These are phyloP conservation scores for Poecilia velifera DNA, from an alignment of 2,797 vertebrate species.

Conservation along the genomic window DNA sequence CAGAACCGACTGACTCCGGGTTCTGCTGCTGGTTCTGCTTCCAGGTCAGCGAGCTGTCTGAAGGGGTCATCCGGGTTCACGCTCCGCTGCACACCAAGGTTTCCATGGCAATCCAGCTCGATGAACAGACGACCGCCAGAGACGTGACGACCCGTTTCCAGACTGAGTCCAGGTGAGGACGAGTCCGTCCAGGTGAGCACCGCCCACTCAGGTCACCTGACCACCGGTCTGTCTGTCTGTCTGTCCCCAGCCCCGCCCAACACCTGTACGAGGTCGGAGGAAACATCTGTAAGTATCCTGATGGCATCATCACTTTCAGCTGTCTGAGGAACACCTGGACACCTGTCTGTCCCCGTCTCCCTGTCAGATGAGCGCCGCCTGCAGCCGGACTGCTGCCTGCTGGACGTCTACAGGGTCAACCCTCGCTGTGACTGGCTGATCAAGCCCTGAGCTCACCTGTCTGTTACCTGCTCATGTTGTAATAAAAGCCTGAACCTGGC, in stretches of 20 bases:
- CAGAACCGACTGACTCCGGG: neutral
- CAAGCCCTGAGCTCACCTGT: conserved; percentile 57
- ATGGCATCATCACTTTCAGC: neutral
- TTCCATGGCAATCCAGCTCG: conserved; percentile 94
- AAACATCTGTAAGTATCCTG: conserved; percentile 89
- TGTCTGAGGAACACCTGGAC: neutral
- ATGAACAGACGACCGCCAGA: conserved; percentile 86
- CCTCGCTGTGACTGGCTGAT: conserved; percentile 72
- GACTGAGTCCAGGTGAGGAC: conserved; percentile 69
- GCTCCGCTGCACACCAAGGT: conserved; percentile 92
- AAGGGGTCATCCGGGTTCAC: conserved; percentile 92
- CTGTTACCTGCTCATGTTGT: neutral
- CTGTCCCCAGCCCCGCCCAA: conserved; percentile 70
- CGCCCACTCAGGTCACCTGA: neutral
- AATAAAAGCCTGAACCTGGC: neutral
- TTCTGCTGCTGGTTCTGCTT: neutral
- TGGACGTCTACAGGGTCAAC: conserved; percentile 66
- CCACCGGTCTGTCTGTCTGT: neutral
- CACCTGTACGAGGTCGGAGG: conserved; percentile 94
- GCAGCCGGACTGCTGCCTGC: conserved; percentile 55
- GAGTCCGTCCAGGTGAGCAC: neutral
- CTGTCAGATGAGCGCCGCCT: conserved; percentile 69
- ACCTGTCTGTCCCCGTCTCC: conserved; percentile 19
- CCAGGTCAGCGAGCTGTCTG: conserved; percentile 87
- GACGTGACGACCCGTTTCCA: conserved; percentile 90